These are phyloP conservation scores for Melanchra persicariae DNA, from an alignment of 2,888 invertebrate genomes.

Conservation along the genomic window DNA sequence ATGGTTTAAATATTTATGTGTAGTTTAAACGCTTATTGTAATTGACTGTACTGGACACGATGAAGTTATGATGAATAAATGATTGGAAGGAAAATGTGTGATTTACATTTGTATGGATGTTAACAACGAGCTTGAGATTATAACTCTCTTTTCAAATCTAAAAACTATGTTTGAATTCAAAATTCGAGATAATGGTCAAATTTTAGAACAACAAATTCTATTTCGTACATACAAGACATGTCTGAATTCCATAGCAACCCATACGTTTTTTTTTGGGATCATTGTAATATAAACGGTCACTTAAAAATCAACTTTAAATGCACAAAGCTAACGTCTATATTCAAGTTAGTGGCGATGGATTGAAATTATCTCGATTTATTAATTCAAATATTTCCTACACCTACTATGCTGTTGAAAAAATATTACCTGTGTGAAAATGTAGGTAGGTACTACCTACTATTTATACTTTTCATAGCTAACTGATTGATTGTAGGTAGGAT, in stretches of 20 bases:
- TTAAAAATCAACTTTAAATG: too few relatives aligned
- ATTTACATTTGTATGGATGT: slow-evolving; percentile 1
- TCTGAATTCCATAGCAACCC: background rate
- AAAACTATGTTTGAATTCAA: background rate
- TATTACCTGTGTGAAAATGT: background rate
- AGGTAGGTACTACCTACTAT: background rate
- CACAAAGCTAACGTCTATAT: too few relatives aligned
- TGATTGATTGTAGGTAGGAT: slow-evolving; percentile 24
- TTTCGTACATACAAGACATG: too few relatives aligned
- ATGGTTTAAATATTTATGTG: too few relatives aligned
- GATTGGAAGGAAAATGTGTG: slow-evolving; percentile 1
- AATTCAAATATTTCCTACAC: too few relatives aligned
- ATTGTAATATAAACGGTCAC: too few relatives aligned
- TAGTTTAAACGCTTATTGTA: background rate
- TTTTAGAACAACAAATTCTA: background rate
- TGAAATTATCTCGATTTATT: background rate
- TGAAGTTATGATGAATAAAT: background rate
- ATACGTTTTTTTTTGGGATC: too few relatives aligned
- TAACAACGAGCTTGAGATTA: slow-evolving; percentile 14
- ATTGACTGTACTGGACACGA: slow-evolving; percentile 2
- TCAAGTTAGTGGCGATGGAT: background rate
- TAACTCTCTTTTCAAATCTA: slow-evolving; percentile 1
- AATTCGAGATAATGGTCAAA: background rate
- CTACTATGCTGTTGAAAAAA: background rate
- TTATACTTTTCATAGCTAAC: slow-evolving; percentile 12